Base-by-base conservation (phyloP, 2,113 vertebrate species). In the Prunella fulvescens region DNA sequence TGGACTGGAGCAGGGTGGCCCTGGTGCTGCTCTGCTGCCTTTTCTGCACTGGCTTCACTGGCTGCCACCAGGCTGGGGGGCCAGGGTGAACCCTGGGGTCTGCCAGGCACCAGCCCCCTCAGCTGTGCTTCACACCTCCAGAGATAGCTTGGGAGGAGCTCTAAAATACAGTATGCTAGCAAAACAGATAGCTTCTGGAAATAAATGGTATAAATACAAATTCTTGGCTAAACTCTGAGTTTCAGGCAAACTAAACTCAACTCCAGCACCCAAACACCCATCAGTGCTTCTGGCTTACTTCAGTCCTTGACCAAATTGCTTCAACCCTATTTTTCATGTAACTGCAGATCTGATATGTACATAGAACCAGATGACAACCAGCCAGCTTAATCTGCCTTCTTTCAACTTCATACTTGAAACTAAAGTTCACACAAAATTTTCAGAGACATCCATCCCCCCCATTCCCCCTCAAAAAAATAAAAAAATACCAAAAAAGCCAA, bases 391-490 rank as follows among this genome's bases (percentile, higher is more conserved):
- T 48, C 35, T 37, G 31, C 33, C 48, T 77, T 65, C 67, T 73
- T 90, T 61, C 73, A 83, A 69, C 86, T 91, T 97, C 73, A 24
- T 25, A 25, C 70, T 72, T 80, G 39, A 48, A 93, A 87, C 58
- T 81, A 29, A 85, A 96, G 44, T 88, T 96, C 89, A 56, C 40
- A 61, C 42, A 82, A 64, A 90, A 73, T 94, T 89, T 97, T 94
- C 60, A 42, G 31, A 54, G 54, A 76, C 14, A 62, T 19, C 26
- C 19, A 54, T 56, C 5, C 33, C 17, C 23, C 6, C 31, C 7
- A 4, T 7, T 9, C 2, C 4, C 7, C 16, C 7, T 1, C 5
- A 53, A 7, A 17, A 29, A 10, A 23, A 25, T 13, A 31, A 37
- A 9, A 3, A 2, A 3, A 5, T n/a, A n/a, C n/a, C n/a, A 37